Base-by-base conservation (phyloP, 2,113 vertebrate species). In the Psettodes erumei region DNA sequence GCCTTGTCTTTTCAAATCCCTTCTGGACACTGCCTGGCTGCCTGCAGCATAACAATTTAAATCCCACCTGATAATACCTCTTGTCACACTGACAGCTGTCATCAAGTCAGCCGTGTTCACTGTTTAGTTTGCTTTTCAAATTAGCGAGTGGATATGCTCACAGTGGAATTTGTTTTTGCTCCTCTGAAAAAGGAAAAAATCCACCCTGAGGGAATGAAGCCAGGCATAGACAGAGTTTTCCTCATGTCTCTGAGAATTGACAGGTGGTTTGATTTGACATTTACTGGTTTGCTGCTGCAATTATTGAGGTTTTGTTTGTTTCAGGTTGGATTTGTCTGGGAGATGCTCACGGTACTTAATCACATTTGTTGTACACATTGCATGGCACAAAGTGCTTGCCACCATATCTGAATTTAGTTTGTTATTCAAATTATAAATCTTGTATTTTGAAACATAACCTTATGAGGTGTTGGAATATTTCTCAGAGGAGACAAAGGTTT, bases 1-100 rank as follows among this genome's bases (percentile, higher is more conserved):
- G 72, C 47, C 64, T 74, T 66, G 78, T 86, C 76, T 88, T 75
- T 75, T 64, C 85, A 90, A 94, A 92, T 88, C 88, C 84, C 85
- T 88, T 79, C 83, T 91, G 79, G 87, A 93, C 85, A 83, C 91
- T 87, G 88, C 90, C 91, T 93, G 88, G 73, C n/a, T 91, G 85
- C 90, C 82, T 91, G 62, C 60, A 68, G 89, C 88, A 89, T 86
- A 92, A 93, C 85, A 91, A 94, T 91, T 91, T 81, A 84, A 91
- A 91, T 94, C 88, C 90, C 92, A 91, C 91, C 62, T 84, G 89
- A 91, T 93, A 91, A 89, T 91, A 82, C 77, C 79, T 88, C 86
- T 81, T 82, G 87, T 76, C 72, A 84, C 89, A 45, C 70, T 88
- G 90, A 92, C 90, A 93, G 88, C 92, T 91, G 85, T 90, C 91